Conservation (phyloP, 2,888 invertebrate genomes). For the Brenthis hecate region DNA sequence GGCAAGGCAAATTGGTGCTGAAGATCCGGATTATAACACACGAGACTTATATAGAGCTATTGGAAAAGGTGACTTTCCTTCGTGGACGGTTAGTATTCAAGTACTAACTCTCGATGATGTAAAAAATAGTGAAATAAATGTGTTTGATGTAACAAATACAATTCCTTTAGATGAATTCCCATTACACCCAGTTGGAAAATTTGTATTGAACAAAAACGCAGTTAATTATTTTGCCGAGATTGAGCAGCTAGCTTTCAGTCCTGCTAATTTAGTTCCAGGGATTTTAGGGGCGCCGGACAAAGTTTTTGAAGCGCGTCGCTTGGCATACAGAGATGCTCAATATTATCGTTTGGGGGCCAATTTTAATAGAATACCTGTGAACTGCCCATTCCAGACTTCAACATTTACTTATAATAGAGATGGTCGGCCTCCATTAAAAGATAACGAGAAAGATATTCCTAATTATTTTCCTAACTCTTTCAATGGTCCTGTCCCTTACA, state of each 20-base stretch:
- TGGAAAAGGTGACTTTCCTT: constrained; percentile 85
- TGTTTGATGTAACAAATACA: constrained; percentile 94
- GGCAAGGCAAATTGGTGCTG: constrained; percentile 84
- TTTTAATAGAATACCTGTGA: constrained; percentile 94
- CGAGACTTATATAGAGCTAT: constrained; percentile 94
- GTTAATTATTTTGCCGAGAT: constrained; percentile 95
- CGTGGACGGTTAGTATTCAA: constrained; percentile 90
- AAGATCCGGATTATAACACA: constrained; percentile 92
- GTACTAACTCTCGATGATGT: constrained; percentile 92
- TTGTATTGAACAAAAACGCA: constrained; percentile 93
- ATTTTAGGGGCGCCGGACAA: constrained; percentile 95
- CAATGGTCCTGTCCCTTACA: constrained; percentile 88
- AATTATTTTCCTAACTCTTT: constrained; percentile 98
- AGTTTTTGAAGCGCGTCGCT: constrained; percentile 91
- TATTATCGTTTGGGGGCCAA: constrained; percentile 92
- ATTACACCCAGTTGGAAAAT: constrained; percentile 89
- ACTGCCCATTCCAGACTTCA: constrained; percentile 90
- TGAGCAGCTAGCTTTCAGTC: constrained; percentile 94
- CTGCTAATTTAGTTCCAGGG: constrained; percentile 93
- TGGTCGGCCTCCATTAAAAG: constrained; percentile 87
- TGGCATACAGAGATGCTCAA: constrained; percentile 94
- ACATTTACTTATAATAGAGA: constrained; percentile 92
- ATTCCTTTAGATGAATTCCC: constrained; percentile 91
- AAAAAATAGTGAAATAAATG: constrained; percentile 88
- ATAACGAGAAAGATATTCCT: constrained; percentile 92